Evolutionary conservation across 1,140 invertebrate species (phyloP), one percentile per base, ranked within the genome.

Genomic region (Scaptomyza hsui): DNA sequence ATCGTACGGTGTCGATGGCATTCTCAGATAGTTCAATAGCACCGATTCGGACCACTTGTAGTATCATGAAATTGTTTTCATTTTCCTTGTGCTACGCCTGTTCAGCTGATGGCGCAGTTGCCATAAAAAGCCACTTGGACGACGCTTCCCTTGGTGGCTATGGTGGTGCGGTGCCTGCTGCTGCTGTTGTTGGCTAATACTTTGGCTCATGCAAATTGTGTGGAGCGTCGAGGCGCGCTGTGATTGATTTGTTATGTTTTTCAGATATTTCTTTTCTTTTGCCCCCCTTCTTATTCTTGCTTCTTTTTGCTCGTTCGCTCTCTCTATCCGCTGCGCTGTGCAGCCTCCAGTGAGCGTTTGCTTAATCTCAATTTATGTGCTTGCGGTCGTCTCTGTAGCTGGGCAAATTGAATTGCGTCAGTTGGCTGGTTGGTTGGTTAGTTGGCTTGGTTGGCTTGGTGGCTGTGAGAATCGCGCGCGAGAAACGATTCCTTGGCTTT

Each of bases 1-100:
- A 92, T 98, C 96, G 93, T 99, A 99, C 82, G 97, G 95, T 91
- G 96, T 97, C 83, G 95, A 96, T 89, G 95, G 95, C 95, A 97
- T 97, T 91, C 93, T 94, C 56, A 91, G 78, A 89, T 90, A 91
- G 89, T 91, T 91, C 71, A 91, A 82, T 88, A 91, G 79, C 85
- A 91, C 89, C 89, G 90, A 91, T 90, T 91, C 90, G 73, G 90
- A 91, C 89, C 91, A 91, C 85, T 91, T 91, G 67, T 90, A 91
- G 75, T 91, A 91, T 91, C 90, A 91, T 91, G 90, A 91, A 74
- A 91, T 89, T 64, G 81, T 91, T 89, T 91, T 91, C 90, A 91
- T 91, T 74, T 91, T 91, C 63, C 90, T 89, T 15, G 71, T 89
- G 82, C 90, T 91, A 89, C 90, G 90, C 75, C 82, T 85, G 70